Base-by-base conservation (phyloP, 2,113 vertebrate genomes). In the Copsychus sechellarum region DNA sequence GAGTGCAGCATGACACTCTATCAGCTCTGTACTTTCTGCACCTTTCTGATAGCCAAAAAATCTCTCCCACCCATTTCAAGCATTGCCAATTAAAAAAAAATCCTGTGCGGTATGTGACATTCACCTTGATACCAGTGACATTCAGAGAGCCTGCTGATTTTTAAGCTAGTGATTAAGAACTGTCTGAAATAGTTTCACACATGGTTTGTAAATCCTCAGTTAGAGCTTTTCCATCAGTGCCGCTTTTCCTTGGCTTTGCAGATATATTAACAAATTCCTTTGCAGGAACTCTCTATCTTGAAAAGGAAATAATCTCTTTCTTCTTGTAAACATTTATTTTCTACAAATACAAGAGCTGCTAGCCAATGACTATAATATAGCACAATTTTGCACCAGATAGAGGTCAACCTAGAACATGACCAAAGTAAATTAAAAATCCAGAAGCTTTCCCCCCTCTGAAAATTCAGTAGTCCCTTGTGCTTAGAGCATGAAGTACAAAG, bases 131-230 rank as follows among this genome's bases (percentile, higher is more conserved):
- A 85, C 48, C 40, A 57, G 70, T 85, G 89, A 65, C 84, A 88
- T 91, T 89, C 86, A 91, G 84, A 61, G 28, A 67, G 69, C 43
- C 65, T 93, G 60, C 83, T 92, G 89, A 66, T 93, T 93, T 88
- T 71, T 91, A 95, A 92, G 40, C 84, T 50, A 61, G 78, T 91
- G 89, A 95, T 96, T 95, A 97, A 76, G 81, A 86, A 74, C 91
- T 95, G 91, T 95, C 77, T 92, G 86, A 90, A 95, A 88, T 65
- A 95, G 81, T 95, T 97, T 97, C 62, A 87, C 81, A 92, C 74
- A 65, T 88, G 89, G 54, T 87, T 95, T 94, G 73, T 95, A 92
- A 96, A 92, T 87, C 83, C 42, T 81, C 85, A 67, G 36, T 90
- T 66, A 76, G 91, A 94, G 84, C 53, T 93, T 89, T 89, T 85